phyloP scores from a whole-genome alignment of 2,888 invertebrate species.

The Epiblema foenella region DNA sequence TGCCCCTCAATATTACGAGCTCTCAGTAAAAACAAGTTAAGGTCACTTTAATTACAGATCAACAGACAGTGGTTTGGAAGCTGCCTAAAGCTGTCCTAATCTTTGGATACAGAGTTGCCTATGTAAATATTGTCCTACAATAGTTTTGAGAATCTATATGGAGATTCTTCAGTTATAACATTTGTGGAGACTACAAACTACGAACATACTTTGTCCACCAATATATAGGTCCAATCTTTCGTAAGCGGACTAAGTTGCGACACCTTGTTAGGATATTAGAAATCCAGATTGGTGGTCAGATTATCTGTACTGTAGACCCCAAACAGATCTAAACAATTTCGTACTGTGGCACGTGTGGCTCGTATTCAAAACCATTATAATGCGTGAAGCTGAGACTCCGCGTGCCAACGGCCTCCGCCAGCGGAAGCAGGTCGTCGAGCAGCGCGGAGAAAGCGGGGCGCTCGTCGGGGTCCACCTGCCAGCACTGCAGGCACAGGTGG shows the following conservation, averaged over 20 bases:
- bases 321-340: conserved; percentile 61
- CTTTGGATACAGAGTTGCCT: conserved; percentile 40
- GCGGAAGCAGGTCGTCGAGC: conserved; percentile 71
- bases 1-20: conserved; percentile 9
- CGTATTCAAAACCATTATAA: conserved; percentile 77
- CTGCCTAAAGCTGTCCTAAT: conserved; percentile 32
- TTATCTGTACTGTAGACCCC: no score
- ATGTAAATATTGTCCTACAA: conserved; percentile 29
- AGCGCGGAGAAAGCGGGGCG: conserved; percentile 89
- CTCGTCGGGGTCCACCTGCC: conserved; percentile 93
- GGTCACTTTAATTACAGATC: conserved; percentile 11
- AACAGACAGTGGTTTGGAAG: conserved; percentile 6
- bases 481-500: conserved; percentile 92
- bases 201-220: neutral
- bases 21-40: conserved; percentile 7
- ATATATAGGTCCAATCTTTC: neutral
- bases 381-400: conserved; percentile 76
- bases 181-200: neutral
- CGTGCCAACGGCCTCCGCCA: conserved; percentile 66
- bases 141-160: conserved; percentile 2
- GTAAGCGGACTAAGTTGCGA: neutral
- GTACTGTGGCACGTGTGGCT: conserved; percentile 75
- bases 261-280: neutral
- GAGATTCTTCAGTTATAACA: conserved; percentile 27
- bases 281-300: neutral